Base-by-base conservation (phyloP, 2,888 invertebrate genomes). In the Nymphalis c-album region DNA sequence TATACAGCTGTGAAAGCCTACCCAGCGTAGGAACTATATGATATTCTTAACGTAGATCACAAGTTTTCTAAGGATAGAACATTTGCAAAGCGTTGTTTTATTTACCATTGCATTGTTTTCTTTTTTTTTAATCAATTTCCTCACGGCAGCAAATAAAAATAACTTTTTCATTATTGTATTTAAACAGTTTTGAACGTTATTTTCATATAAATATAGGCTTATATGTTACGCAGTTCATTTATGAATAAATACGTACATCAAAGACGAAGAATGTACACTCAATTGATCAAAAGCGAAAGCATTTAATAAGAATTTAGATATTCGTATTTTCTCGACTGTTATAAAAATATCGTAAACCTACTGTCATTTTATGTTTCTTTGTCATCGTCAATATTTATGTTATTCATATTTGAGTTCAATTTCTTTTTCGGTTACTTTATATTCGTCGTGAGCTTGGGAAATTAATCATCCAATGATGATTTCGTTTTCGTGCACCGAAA, bases 201-300 rank as follows among this genome's bases (percentile, higher is more conserved):
- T 35, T 8, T 35, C 35, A 10, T 35, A 35, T 2, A 35, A 35
- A 35, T 10, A 8, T 10, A 57, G 35, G 16, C 31, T 31, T 26
- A 57, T 7, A 57, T 7, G 16, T 57, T 31, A 57, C 16, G 26
- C 35, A 57, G 17, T 2, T 10, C 7, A 51, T 58, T 58, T 18
- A 20, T 18, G 7, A 35, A 40, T 40, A 40, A 40, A 40, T 31
- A 18, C 35, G n/a, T n/a, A 31, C 17, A n/a, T 55, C 55, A 55
- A 55, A 55, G 55, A n/a, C 17, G 17, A 55, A 26, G 31, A n/a
- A n/a, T 0, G 68, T 69, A 76, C 75, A 78, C 74, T 76, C 73
- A 72, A 78, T 79, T 75, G 77, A 78, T 78, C 76, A 75, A 76
- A 79, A 74, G 75, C 76, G 75, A 81, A 81, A 77, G 78, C 75